Base-by-base conservation (phyloP, 2,113 vertebrate genomes). In the Eleginops maclovinus region DNA sequence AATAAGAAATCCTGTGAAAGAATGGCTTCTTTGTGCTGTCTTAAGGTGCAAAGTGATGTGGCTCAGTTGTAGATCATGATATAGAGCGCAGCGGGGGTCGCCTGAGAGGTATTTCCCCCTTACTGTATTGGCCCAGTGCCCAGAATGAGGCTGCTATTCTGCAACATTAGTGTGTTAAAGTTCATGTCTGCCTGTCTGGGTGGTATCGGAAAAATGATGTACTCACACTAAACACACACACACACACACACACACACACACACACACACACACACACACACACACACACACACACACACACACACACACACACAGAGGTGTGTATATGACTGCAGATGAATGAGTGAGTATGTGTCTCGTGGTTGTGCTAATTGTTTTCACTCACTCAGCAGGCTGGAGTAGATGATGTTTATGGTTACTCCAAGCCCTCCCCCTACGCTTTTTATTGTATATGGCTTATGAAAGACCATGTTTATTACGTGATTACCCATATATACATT, bases 111-210 rank as follows among this genome's bases (percentile, higher is more conserved):
- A 82, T 91, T 92, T 76, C 67, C 83, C n/a, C 77, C 55, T 51
- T 71, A 75, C 43, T 75, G 62, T 68, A 56, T 66, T 91, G 90
- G 91, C 87, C 1, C 36, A 4, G 47, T 69, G 83, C 88, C 91
- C 62, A 86, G 36, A 65, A 44, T 22, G 44, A 72, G 70, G 72
- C 40, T 36, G 59, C 78, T 55, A 12, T 24, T 40, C 51, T 81
- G 53, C 53, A 65, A 87, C 81, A 86, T 77, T 65, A 87, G 66
- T 91, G 79, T 88, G 91, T 80, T 86, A 89, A 92, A 92, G 92
- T 91, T 93, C 90, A 93, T 63, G 76, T 80, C 79, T 79, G 83
- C 49, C 66, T 71, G 77, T 86, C 75, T 80, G 80, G 58, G 46
- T 71, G 56, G 53, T 50, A 63, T 79, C 75, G 76, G 47, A 51